A percentile compares a stretch with the other conserved stretches of the same genome.
phyloP scores from a whole-genome alignment of 1,140 invertebrate genomes.

The Diachasmimorpha longicaudata region DNA sequence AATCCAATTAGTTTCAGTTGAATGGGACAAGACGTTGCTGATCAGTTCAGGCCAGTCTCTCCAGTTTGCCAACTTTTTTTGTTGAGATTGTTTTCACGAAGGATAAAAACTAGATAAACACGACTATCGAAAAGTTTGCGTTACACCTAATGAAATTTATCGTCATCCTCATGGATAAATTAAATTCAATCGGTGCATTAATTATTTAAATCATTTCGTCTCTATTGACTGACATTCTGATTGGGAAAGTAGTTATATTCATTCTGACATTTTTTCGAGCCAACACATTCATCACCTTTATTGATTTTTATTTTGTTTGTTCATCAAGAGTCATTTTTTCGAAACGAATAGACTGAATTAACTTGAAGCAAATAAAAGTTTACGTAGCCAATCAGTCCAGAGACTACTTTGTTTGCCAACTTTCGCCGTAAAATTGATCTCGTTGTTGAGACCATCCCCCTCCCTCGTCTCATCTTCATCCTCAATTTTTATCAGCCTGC shows the following conservation, averaged over 20 bases:
- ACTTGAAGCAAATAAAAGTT: conserved; percentile 21
- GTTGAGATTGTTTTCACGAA: background rate
- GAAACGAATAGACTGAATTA: background rate
- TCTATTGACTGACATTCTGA: too few species aligned
- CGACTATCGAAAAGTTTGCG: too few species aligned
- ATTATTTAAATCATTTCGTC: too few species aligned
- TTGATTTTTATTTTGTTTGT: background rate
- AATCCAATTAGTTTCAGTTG: conserved; percentile 12
- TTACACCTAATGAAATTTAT: too few species aligned
- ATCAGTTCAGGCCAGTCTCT: conserved; percentile 3
- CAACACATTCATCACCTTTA: background rate
- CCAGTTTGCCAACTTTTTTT: conserved; percentile 6
- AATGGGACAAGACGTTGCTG: conserved; percentile 1
- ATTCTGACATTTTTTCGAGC: too few species aligned
- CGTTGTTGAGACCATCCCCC: background rate
- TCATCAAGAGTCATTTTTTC: background rate
- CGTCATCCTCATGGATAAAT: too few species aligned
- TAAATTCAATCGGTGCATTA: too few species aligned
- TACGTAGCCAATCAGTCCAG: conserved; percentile 23
- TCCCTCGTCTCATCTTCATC: background rate
- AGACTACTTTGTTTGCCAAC: background rate
- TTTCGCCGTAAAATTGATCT: conserved; percentile 17
- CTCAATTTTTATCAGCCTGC: background rate
- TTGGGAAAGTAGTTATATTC: too few species aligned
- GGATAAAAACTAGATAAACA: too few species aligned